Evolutionary conservation across 2,113 vertebrate species (phyloP), one percentile per base, ranked within the genome.

Genomic region (Oreotrochilus melanogaster): DNA sequence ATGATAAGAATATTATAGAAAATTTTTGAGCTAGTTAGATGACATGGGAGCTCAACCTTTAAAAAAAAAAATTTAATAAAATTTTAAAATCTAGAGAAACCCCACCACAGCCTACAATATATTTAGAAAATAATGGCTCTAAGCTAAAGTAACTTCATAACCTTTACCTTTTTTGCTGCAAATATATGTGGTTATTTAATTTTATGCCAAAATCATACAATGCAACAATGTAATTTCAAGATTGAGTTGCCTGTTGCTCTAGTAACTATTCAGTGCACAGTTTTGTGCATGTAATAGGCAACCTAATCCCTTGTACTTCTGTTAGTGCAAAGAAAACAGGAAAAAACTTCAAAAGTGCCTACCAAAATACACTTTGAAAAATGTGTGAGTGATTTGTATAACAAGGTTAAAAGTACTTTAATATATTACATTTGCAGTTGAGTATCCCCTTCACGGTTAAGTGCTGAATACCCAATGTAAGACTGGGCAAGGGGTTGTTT

Each of bases 401-500:
- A 76, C 27, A 79, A 83, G 54, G 81, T 88, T 94, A 73, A 72
- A 75, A 89, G 39, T 93, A 62, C 86, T 92, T 62, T 47, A 76
- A 60, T 96, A 73, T 76, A 83, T 93, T 94, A 92, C 66, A 66
- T 76, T 95, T 96, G 24, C 89, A 94, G 85, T 96, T 88, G 64
- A 90, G 51, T 94, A 27, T 93, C 56, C 69, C 78, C 39, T 65
- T 96, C 85, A 64, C 10, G 35, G 82, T 96, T 96, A 86, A 94
- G 94, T 97, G 92, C 96, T 97, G 96, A 96, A 95, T 94, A 95
- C 71, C 95, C 96, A 0, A 96, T 94, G 78, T 95, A 94, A 96
- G 91, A 86, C 82, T 95, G 96, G 95, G 92, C 93, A 56, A 88
- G 93, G 95, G 96, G 82, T 96, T 95, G 72, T 95, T 95, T 97